Percentiles rank a stretch among this genome's conserved stretches.
Evolutionary conservation across 2,113 vertebrate genomes (phyloP).

Genomic region (Trichomycterus rosablanca): DNA sequence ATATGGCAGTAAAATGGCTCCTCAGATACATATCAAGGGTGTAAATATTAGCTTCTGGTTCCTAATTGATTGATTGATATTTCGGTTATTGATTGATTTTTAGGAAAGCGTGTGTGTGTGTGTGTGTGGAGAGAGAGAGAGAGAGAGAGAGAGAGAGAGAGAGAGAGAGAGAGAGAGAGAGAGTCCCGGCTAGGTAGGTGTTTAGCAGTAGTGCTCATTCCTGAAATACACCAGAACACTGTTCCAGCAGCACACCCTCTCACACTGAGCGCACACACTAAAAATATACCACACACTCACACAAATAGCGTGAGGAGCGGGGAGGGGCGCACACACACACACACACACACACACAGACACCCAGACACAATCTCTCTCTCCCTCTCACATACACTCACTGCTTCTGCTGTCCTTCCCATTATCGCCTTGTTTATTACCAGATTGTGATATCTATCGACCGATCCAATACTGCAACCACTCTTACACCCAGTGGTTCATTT

Average conservation of each 20-base stretch:
- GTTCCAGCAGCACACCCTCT: constrained; percentile 43
- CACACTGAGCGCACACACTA: constrained; percentile 42
- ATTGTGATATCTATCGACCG: constrained; percentile 24
- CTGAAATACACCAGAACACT: constrained; percentile 38
- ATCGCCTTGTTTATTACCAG: constrained; percentile 35
- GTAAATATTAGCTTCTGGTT: background rate
- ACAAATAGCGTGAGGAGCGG: no score
- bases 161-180: constrained; percentile 9
- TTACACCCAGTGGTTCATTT: no score
- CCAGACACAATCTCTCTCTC: constrained; percentile 19
- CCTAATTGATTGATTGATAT: constrained; percentile 2
- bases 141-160: constrained; percentile 12
- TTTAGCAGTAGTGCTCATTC: constrained; percentile 40
- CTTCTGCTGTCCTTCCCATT: constrained; percentile 30
- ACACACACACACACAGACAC: constrained; percentile 30
- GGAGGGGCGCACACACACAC: constrained; percentile 29
- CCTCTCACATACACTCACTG: constrained; percentile 10
- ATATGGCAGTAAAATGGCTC: constrained; percentile 27
- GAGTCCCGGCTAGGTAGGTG: constrained; percentile 24
- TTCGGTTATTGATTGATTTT: constrained; percentile 11
- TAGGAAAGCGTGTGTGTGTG: constrained; percentile 23
- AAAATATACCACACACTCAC: constrained; percentile 43
- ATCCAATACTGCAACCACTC: constrained; percentile 15
- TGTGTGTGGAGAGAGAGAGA: constrained; percentile 9
- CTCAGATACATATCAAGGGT: constrained; percentile 6